These are phyloP conservation scores for Orthonyx spaldingii DNA, from an alignment of 2,113 vertebrate genomes.

Conservation along the genomic window DNA sequence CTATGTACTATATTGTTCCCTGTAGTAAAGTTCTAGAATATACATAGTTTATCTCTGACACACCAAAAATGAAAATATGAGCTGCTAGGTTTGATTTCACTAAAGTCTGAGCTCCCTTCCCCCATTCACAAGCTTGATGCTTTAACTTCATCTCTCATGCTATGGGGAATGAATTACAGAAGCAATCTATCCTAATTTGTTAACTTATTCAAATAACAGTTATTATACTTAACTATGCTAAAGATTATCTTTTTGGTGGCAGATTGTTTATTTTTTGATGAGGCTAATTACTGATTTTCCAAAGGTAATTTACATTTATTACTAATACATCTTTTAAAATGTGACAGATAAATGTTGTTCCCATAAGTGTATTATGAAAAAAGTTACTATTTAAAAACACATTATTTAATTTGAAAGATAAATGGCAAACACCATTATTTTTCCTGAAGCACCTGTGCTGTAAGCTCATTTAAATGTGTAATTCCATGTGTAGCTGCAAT, in stretches of 20 bases:
- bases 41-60: slow-evolving; percentile 36
- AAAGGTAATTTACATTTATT: slow-evolving; percentile 87
- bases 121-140: slow-evolving; percentile 63
- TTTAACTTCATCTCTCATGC: slow-evolving; percentile 78
- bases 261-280: slow-evolving; percentile 88
- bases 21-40: slow-evolving; percentile 13
- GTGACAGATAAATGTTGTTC: slow-evolving; percentile 86
- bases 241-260: slow-evolving; percentile 87
- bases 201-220: slow-evolving; percentile 87
- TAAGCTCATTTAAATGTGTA: slow-evolving; percentile 82
- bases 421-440: slow-evolving; percentile 85
- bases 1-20: slow-evolving; percentile 22
- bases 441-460: slow-evolving; percentile 78
- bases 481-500: slow-evolving; percentile 73
- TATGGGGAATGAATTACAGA: slow-evolving; percentile 83
- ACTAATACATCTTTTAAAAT: slow-evolving; percentile 85
- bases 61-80: slow-evolving; percentile 43
- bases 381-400: slow-evolving; percentile 87
- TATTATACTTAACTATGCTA: slow-evolving; percentile 86
- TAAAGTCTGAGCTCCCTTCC: slow-evolving; percentile 58
- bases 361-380: slow-evolving; percentile 85
- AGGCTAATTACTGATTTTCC: slow-evolving; percentile 86
- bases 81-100: slow-evolving; percentile 44
- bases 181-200: slow-evolving; percentile 85
- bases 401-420: slow-evolving; percentile 87